A percentile compares a stretch with the other conserved stretches of the same genome.
phyloP scores from a whole-genome alignment of 2,888 invertebrate species.

The Corbicula japonica region DNA sequence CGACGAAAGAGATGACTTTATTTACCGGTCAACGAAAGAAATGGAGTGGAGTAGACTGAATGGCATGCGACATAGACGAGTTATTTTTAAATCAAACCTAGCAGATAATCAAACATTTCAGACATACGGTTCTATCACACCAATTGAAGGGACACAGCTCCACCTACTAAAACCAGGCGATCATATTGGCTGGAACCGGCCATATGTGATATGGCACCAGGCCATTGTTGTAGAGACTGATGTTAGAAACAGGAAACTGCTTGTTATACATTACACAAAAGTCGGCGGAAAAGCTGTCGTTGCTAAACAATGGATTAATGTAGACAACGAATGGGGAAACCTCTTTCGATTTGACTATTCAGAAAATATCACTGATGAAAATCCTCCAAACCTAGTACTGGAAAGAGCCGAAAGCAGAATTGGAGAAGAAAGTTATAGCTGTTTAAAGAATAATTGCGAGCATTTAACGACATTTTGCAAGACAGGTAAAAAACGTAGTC shows the following conservation, averaged over 20 bases:
- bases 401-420: constrained; percentile 24
- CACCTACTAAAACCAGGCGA: constrained; percentile 29
- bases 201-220: too few relatives aligned
- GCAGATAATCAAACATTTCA: too few relatives aligned
- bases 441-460: constrained; percentile 20
- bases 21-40: too few relatives aligned
- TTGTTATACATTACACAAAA: constrained; percentile 6
- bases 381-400: constrained; percentile 13
- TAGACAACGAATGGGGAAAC: constrained; percentile 22
- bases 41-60: too few relatives aligned
- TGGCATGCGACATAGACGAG: too few relatives aligned
- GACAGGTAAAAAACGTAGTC: too few relatives aligned
- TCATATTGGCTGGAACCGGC: constrained; percentile 35
- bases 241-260: constrained; percentile 1
- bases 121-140: too few relatives aligned
- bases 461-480: constrained; percentile 16
- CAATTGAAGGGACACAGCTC: too few relatives aligned
- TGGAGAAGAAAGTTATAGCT: constrained; percentile 19
- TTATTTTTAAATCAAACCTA: too few relatives aligned
- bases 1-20: too few relatives aligned
- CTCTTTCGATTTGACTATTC: constrained; percentile 34
- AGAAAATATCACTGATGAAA: neutral
- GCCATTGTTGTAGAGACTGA: too few relatives aligned
- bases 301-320: constrained; percentile 11
- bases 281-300: too few relatives aligned